Percentiles rank a stretch among this genome's conserved stretches.
phyloP scores from a whole-genome alignment of 2,797 vertebrate species.

The Anisognathus igniventris region DNA sequence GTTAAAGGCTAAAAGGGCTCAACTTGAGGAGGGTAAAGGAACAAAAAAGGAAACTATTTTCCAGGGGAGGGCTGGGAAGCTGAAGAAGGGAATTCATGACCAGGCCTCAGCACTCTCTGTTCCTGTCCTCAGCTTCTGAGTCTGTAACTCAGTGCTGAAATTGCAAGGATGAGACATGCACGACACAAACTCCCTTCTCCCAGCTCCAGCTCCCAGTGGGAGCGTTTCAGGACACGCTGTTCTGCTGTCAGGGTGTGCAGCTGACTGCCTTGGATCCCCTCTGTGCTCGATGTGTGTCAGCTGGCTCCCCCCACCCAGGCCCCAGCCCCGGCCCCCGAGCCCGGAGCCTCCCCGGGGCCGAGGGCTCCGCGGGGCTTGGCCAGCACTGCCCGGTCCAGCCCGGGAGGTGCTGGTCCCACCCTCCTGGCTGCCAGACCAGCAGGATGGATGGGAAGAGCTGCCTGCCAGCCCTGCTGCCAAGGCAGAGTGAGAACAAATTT shows the following conservation, averaged over 20 bases:
- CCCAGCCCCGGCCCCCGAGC: fast-evolving
- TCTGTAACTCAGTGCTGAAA: not conserved
- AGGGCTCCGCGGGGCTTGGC: fast-evolving
- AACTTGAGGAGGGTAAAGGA: not conserved
- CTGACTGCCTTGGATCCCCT: not conserved
- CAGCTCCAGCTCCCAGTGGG: not conserved
- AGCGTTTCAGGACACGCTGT: not conserved
- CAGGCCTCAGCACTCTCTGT: not conserved
- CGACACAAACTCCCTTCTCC: not conserved
- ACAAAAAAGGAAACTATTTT: not conserved
- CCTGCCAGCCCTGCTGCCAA: slow-evolving; percentile 45
- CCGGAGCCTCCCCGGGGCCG: not conserved
- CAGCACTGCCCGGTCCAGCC: fast-evolving
- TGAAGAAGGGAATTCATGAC: not conserved
- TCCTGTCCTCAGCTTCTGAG: not conserved
- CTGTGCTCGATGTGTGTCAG: not conserved
- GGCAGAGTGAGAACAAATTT: slow-evolving; percentile 52
- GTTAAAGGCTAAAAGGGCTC: not conserved
- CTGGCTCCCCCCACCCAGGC: not conserved
- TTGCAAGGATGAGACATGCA: fast-evolving
- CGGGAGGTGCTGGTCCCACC: not conserved
- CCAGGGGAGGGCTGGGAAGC: not conserved
- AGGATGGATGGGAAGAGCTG: not conserved
- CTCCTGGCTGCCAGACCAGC: not conserved
- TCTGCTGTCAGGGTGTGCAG: not conserved